Percentiles rank a stretch among this genome's conserved stretches.
Conservation (phyloP, 2,113 vertebrate genomes). For the Sander vitreus region DNA sequence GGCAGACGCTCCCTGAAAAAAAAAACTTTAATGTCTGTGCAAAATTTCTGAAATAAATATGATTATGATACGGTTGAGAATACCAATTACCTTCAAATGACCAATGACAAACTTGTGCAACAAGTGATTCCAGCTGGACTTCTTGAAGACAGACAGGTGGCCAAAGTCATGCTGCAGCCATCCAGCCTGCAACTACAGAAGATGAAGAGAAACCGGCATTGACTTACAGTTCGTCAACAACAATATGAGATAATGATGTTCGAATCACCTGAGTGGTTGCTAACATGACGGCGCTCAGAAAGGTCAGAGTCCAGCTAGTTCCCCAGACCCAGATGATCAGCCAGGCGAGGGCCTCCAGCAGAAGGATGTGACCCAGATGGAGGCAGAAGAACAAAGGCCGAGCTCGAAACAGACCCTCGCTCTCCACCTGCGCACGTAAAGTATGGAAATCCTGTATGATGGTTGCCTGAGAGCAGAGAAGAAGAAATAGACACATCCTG, state of each 20-base stretch:
- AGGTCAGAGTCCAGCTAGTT: conserved; percentile 88
- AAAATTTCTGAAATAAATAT: background rate
- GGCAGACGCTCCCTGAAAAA: conserved; percentile 91
- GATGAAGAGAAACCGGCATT: background rate
- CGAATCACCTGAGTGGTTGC: conserved; percentile 89
- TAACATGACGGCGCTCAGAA: conserved; percentile 85
- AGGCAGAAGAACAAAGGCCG: conserved; percentile 90
- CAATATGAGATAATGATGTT: background rate
- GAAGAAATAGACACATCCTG: background rate
- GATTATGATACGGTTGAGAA: background rate
- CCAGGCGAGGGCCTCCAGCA: conserved; percentile 89
- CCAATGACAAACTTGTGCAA: conserved; percentile 94
- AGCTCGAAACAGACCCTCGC: conserved; percentile 87
- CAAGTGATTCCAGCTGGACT: conserved; percentile 91
- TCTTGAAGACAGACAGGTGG: conserved; percentile 95
- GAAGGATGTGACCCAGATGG: conserved; percentile 89
- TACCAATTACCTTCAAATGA: conserved; percentile 89
- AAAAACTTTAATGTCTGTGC: background rate
- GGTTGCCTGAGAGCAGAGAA: conserved; percentile 79
- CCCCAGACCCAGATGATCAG: conserved; percentile 86
- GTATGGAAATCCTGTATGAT: conserved; percentile 89
- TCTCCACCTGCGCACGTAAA: conserved; percentile 84
- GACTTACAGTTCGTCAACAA: background rate
- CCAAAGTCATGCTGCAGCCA: conserved; percentile 98
- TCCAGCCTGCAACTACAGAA: conserved; percentile 89